phyloP scores from a whole-genome alignment of 2,797 vertebrate species.

The Cryptoprocta ferox region DNA sequence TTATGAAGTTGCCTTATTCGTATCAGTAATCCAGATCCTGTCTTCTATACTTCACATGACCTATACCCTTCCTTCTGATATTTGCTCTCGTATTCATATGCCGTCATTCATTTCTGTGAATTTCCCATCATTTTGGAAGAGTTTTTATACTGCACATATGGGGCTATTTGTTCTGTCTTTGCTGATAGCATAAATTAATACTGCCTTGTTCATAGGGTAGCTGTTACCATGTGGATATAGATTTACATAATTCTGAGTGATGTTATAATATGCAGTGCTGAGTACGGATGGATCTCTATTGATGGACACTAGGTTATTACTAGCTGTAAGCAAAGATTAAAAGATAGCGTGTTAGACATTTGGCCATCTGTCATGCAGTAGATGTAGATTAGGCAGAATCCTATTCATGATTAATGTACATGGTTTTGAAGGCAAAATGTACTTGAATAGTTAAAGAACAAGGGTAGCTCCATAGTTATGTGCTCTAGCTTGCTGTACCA shows the following conservation, averaged over 20 bases:
- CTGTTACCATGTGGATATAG: neutral
- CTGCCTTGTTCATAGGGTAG: neutral
- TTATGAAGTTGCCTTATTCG: neutral
- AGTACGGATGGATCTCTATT: neutral
- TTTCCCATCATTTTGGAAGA: slow-evolving; percentile 15
- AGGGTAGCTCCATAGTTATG: neutral
- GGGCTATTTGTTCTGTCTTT: slow-evolving; percentile 10
- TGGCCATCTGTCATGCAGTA: neutral
- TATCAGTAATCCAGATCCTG: neutral
- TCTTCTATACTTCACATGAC: neutral
- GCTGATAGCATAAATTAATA: neutral
- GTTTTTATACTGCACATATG: neutral
- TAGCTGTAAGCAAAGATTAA: slow-evolving; percentile 43
- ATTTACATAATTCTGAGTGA: neutral
- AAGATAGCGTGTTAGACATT: neutral
- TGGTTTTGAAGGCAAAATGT: slow-evolving; percentile 16
- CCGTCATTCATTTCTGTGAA: neutral
- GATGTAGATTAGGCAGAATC: neutral
- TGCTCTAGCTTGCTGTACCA: neutral
- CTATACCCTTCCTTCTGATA: neutral
- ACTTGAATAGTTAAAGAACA: neutral
- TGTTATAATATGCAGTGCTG: neutral
- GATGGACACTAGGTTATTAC: neutral
- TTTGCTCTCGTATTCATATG: neutral
- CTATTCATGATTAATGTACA: neutral